Percentiles rank a stretch among this genome's conserved stretches.
These are phyloP conservation scores for Melanotaenia boesemani DNA, from an alignment of 2,797 vertebrate species.

Conservation along the genomic window DNA sequence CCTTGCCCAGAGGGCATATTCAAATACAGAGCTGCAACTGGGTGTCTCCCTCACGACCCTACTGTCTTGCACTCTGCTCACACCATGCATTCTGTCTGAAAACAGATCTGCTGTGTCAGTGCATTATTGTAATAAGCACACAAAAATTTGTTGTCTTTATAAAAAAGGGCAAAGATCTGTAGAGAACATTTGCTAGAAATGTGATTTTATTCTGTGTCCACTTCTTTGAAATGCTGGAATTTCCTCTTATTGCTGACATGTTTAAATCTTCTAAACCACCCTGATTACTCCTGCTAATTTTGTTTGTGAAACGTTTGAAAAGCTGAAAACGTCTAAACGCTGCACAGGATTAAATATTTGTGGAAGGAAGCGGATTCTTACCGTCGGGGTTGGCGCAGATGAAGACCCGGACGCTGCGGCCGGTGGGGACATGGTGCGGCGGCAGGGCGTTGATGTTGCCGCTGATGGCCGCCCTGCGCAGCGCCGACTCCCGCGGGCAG, in stretches of 20 bases:
- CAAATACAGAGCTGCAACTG: conserved; percentile 78
- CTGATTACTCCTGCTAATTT: not conserved
- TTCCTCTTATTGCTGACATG: not conserved
- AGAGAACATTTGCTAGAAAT: not conserved
- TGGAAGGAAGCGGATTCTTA: conserved; percentile 71
- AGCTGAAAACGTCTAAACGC: not conserved
- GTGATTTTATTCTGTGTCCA: not conserved
- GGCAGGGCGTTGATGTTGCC: conserved; percentile 91
- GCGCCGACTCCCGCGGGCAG: conserved; percentile 92
- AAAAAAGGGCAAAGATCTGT: conserved; percentile 3
- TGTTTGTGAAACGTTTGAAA: not conserved
- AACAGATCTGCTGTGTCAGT: conserved; percentile 37
- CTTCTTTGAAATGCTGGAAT: not conserved
- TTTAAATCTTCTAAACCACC: not conserved
- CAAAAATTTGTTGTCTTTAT: conserved; percentile 6
- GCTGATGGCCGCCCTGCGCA: conserved; percentile 91
- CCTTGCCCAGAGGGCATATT: conserved; percentile 76
- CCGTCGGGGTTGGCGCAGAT: conserved; percentile 96
- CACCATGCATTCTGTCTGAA: conserved; percentile 36
- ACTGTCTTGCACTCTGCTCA: conserved; percentile 54
- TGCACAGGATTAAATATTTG: not conserved
- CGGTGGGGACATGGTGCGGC: conserved; percentile 89
- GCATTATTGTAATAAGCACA: not conserved
- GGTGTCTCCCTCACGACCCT: conserved; percentile 66
- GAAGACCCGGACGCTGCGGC: conserved; percentile 94